Percentiles rank a stretch among this genome's conserved stretches.
These are phyloP conservation scores for Phyllotreta striolata DNA, from an alignment of 2,888 invertebrate genomes.

Conservation along the genomic window DNA sequence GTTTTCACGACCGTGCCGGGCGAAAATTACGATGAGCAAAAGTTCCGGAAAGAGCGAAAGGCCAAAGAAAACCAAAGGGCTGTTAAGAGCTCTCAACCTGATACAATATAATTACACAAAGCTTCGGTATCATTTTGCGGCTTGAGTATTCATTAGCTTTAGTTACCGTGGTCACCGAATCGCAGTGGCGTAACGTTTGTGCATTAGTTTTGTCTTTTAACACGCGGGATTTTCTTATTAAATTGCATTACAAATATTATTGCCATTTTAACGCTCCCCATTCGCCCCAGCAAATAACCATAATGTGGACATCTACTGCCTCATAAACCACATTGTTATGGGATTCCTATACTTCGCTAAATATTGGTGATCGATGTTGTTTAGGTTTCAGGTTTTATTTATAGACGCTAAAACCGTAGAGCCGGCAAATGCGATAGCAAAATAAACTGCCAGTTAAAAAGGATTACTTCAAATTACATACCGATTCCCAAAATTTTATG, in stretches of 20 bases:
- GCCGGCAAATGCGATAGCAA: slow-evolving; percentile 49
- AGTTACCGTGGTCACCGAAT: slow-evolving; percentile 32
- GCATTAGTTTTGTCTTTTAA: neutral
- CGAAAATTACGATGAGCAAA: slow-evolving; percentile 19
- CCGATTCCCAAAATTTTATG: slow-evolving; percentile 39
- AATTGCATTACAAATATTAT: neutral
- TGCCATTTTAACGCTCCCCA: neutral
- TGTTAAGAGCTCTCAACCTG: slow-evolving; percentile 38
- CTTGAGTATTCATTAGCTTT: slow-evolving; percentile 43
- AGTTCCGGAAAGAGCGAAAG: slow-evolving; percentile 28
- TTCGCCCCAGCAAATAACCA: slow-evolving; percentile 15
- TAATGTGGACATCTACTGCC: slow-evolving; percentile 37
- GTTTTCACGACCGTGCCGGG: slow-evolving; percentile 12
- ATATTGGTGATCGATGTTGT: slow-evolving; percentile 54
- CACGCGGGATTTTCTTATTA: neutral
- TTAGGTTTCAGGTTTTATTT: slow-evolving; percentile 50
- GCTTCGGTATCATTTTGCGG: slow-evolving; percentile 45
- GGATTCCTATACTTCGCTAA: slow-evolving; percentile 50
- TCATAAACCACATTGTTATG: slow-evolving; percentile 53
- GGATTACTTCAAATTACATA: slow-evolving; percentile 44
- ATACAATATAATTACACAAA: slow-evolving; percentile 47
- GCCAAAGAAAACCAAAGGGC: slow-evolving; percentile 37
- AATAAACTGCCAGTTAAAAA: slow-evolving; percentile 47
- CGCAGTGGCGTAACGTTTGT: slow-evolving; percentile 27
- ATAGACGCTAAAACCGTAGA: slow-evolving; percentile 44